Evolutionary conservation across 2,888 invertebrate species (phyloP).

Genomic region (Drosophila demipolita): DNA sequence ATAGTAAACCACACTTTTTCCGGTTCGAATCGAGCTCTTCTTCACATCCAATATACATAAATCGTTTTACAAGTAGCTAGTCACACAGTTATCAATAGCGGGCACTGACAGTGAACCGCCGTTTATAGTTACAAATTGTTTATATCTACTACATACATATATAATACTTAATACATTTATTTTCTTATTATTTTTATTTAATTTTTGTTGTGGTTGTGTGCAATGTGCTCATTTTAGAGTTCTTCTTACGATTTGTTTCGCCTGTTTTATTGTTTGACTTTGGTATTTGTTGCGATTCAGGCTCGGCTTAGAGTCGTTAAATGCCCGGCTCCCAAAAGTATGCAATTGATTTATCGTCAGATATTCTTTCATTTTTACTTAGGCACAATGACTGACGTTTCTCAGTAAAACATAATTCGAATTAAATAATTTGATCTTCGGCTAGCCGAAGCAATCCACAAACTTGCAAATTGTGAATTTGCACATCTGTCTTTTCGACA

Average conservation of each 20-base stretch:
- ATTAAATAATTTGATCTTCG: neutral
- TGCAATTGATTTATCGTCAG: slow-evolving; percentile 65
- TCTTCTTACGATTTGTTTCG: slow-evolving; percentile 4
- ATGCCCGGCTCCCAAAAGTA: slow-evolving; percentile 37
- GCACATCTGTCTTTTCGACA: neutral
- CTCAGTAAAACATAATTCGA: slow-evolving; percentile 23
- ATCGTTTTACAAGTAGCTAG: slow-evolving; percentile 49
- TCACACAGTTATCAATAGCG: slow-evolving; percentile 34
- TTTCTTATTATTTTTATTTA: slow-evolving; percentile 18
- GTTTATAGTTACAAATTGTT: slow-evolving; percentile 49
- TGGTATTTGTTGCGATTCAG: slow-evolving; percentile 19
- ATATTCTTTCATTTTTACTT: slow-evolving; percentile 48
- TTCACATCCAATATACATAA: slow-evolving; percentile 41
- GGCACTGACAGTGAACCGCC: slow-evolving; percentile 5
- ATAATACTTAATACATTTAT: slow-evolving; percentile 12
- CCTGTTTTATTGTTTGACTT: slow-evolving; percentile 40
- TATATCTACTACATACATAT: slow-evolving; percentile 61
- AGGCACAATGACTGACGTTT: slow-evolving; percentile 75
- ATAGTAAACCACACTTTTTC: neutral
- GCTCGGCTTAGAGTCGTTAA: slow-evolving; percentile 47
- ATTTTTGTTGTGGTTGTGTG: slow-evolving; percentile 2
- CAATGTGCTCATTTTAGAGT: neutral
- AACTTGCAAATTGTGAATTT: slow-evolving; percentile 30
- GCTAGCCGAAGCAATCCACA: slow-evolving; percentile 13
- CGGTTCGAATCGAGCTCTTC: slow-evolving; percentile 5